Conservation (phyloP, 1,140 invertebrate genomes). For the Drosophila funebris region DNA sequence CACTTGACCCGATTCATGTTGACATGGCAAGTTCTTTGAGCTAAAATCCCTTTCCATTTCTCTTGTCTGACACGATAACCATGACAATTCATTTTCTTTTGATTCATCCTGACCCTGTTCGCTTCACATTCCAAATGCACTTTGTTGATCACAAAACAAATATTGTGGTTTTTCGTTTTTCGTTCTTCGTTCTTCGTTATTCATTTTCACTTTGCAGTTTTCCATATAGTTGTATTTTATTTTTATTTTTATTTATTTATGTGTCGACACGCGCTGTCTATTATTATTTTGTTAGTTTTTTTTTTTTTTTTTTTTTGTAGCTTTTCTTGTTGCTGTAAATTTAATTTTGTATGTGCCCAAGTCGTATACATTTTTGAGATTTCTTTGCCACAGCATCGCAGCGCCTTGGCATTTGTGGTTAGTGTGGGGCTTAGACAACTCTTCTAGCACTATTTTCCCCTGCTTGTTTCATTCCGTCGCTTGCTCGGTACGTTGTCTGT, state of each 20-base stretch:
- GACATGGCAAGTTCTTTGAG: conserved; percentile 17
- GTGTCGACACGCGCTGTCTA: conserved; percentile 29
- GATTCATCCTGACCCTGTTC: not conserved
- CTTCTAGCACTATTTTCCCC: conserved; percentile 29
- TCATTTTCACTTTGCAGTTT: conserved; percentile 26
- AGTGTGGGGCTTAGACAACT: conserved; percentile 35
- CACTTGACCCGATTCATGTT: conserved; percentile 22
- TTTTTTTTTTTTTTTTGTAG: conserved; percentile 16
- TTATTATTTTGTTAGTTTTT: conserved; percentile 35
- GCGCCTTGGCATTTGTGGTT: conserved; percentile 31
- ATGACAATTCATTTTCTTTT: conserved; percentile 24
- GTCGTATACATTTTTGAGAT: conserved; percentile 72
- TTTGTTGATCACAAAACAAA: conserved; percentile 37
- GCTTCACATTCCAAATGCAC: conserved; percentile 49
- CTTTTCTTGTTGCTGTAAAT: conserved; percentile 39
- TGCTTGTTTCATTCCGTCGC: conserved; percentile 1
- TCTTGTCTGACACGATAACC: not conserved
- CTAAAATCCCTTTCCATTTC: not conserved
- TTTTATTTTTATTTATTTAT: conserved; percentile 31
- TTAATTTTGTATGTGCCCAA: conserved; percentile 64
- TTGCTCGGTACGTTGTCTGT: conserved; percentile 26
- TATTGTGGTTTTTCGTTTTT: conserved; percentile 28
- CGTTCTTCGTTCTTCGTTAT: not conserved
- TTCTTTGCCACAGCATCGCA: conserved; percentile 44
- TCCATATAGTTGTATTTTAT: conserved; percentile 29